These are phyloP conservation scores for Danaus plexippus DNA, from an alignment of 1,140 invertebrate species.

Conservation along the genomic window DNA sequence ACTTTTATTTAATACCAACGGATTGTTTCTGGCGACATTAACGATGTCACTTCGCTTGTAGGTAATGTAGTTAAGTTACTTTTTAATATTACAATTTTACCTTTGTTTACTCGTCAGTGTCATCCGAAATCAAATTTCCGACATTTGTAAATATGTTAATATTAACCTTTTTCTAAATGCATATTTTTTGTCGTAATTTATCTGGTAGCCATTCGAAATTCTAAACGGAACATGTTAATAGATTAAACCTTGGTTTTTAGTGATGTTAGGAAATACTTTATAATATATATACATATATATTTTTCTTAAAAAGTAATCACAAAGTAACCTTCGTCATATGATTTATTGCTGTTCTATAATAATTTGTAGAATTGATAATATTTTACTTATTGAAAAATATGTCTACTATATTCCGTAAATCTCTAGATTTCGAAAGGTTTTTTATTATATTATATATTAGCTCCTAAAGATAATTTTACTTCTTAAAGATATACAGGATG, in stretches of 20 bases:
- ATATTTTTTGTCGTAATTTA: slow-evolving; percentile 16
- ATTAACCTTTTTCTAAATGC: slow-evolving; percentile 22
- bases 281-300: slow-evolving; percentile 7
- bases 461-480: too few species aligned
- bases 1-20: too few species aligned
- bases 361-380: slow-evolving; percentile 11
- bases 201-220: slow-evolving; percentile 8
- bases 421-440: too few species aligned
- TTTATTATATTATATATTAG: too few species aligned
- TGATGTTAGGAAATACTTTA: slow-evolving; percentile 16
- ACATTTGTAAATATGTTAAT: slow-evolving; percentile 22
- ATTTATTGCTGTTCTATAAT: slow-evolving; percentile 19
- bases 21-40: too few species aligned
- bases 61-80: too few species aligned
- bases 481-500: too few species aligned
- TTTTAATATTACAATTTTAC: too few species aligned
- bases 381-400: slow-evolving; percentile 1
- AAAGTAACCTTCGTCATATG: slow-evolving; percentile 23
- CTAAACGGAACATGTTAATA: slow-evolving; percentile 12
- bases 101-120: too few species aligned
- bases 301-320: slow-evolving; percentile 10
- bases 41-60: too few species aligned
- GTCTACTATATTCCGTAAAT: too few species aligned
- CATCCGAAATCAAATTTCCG: slow-evolving; percentile 2
- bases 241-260: slow-evolving; percentile 19